Evolutionary conservation across 2,888 invertebrate species (phyloP).

Genomic region (Yponomeuta evonymella): DNA sequence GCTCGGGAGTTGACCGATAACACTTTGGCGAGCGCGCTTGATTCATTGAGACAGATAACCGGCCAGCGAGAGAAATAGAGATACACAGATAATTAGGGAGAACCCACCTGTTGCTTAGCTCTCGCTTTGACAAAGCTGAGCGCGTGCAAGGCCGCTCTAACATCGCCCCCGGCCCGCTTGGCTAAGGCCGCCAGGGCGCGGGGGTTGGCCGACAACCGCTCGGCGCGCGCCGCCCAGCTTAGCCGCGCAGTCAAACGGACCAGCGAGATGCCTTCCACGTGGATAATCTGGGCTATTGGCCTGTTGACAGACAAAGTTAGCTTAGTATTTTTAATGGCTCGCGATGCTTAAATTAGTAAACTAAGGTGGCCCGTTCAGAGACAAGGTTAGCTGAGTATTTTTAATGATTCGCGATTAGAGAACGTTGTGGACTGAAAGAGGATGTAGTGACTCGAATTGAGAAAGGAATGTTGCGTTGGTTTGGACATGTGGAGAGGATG

Average conservation of each 20-base stretch:
- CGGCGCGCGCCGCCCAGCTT: slow-evolving; percentile 79
- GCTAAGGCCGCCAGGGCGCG: slow-evolving; percentile 85
- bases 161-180: slow-evolving; percentile 91
- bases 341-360: too few species aligned
- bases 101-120: slow-evolving; percentile 36
- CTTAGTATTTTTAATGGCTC: too few species aligned
- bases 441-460: too few species aligned
- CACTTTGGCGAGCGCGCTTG: too few species aligned
- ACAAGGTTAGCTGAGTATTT: too few species aligned
- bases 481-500: too few species aligned
- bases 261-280: slow-evolving; percentile 78
- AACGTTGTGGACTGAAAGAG: too few species aligned
- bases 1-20: slow-evolving; percentile 82
- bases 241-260: slow-evolving; percentile 78
- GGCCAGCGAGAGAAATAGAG: neutral
- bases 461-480: too few species aligned
- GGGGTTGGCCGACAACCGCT: slow-evolving; percentile 81
- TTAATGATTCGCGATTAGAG: too few species aligned
- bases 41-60: slow-evolving; percentile 64
- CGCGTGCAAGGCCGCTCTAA: slow-evolving; percentile 92
- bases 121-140: slow-evolving; percentile 82
- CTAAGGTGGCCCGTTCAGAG: too few species aligned
- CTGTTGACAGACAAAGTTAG: slow-evolving; percentile 40
- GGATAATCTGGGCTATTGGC: slow-evolving; percentile 84
- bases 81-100: neutral